Percentiles rank a stretch among this genome's conserved stretches.
phyloP scores from a whole-genome alignment of 1,140 invertebrate species.

The Nixonia krombeini region DNA sequence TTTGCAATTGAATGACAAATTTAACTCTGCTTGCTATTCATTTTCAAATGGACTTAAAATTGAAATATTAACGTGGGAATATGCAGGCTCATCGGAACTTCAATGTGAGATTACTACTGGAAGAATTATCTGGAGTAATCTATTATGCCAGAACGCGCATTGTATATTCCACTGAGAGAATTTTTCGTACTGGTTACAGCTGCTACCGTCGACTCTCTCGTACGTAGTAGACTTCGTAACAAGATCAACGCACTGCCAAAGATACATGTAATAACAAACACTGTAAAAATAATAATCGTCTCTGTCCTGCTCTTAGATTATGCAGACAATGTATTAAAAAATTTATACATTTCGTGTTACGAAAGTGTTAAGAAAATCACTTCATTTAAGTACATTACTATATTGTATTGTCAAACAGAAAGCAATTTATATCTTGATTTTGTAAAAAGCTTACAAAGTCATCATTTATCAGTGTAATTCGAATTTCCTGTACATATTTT shows the following conservation, averaged over 20 bases:
- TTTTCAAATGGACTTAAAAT: conserved; percentile 6
- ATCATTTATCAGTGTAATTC: no score
- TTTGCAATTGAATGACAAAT: neutral
- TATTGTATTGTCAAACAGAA: no score
- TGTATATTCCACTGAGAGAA: conserved; percentile 39
- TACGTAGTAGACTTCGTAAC: conserved; percentile 32
- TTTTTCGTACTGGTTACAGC: conserved; percentile 38
- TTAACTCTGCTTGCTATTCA: neutral
- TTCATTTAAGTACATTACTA: no score
- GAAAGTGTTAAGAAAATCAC: no score
- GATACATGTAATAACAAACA: conserved; percentile 29
- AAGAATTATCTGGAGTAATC: conserved; percentile 44
- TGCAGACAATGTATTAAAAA: no score
- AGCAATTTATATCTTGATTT: no score
- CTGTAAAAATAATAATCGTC: conserved; percentile 26
- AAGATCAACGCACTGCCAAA: conserved; percentile 21
- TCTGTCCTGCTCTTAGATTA: no score
- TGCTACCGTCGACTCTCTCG: conserved; percentile 33
- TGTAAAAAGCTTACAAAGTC: no score
- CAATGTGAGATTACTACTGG: conserved; percentile 27
- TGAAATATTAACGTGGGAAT: conserved; percentile 29
- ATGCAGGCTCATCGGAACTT: conserved; percentile 10
- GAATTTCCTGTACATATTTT: no score
- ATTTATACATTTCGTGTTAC: no score
- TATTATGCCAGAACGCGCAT: conserved; percentile 25